Evolutionary conservation across 2,797 vertebrate genomes (phyloP), one percentile per base, ranked within the genome.

Genomic region (Enteromius mattozi): DNA sequence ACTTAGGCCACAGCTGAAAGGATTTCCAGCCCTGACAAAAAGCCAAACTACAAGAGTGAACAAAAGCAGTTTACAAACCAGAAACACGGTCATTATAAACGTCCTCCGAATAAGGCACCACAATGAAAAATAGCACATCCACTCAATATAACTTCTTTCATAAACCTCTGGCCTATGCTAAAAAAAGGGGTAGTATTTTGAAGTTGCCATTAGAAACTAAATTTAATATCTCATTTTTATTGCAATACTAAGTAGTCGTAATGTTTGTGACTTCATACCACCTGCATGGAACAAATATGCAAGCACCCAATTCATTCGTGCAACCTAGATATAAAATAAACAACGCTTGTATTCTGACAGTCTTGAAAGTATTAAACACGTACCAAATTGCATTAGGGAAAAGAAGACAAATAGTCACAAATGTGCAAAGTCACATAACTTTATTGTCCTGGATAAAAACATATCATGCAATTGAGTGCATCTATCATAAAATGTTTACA

Each of bases 381-480:
- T 0, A 63, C 5, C 1, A 0, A 33, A 8, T 8, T 9, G 17
- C 33, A 65, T 33, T 9, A 65, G 12, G 16, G 8, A 78, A 78
- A 2, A 56, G 1, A 84, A 35, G 19, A 80, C 27, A 21, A 14
- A 66, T 4, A n/a, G 21, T 9, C 72, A 56, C 47, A 79, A 68
- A 45, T 71, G 61, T 79, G 72, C 68, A 66, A 78, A 83, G 69
- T 78, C 72, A 80, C 72, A 80, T 78, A 78, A 71, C 80, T 85
- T 84, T 82, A 87, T 85, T 87, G 68, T 85, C 56, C 80, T 80
- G 17, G 75, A 78, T 74, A 78, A 80, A 85, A 81, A 82, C n/a
- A 80, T 51, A 75, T 24, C 17, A 21, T 84, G 82, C 65, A 85
- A 47, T 74, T 19, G 19, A 84, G 74, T 70, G 21, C 2, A 61